These are phyloP conservation scores for Orthosia gothica DNA, from an alignment of 2,888 invertebrate species.

Conservation along the genomic window DNA sequence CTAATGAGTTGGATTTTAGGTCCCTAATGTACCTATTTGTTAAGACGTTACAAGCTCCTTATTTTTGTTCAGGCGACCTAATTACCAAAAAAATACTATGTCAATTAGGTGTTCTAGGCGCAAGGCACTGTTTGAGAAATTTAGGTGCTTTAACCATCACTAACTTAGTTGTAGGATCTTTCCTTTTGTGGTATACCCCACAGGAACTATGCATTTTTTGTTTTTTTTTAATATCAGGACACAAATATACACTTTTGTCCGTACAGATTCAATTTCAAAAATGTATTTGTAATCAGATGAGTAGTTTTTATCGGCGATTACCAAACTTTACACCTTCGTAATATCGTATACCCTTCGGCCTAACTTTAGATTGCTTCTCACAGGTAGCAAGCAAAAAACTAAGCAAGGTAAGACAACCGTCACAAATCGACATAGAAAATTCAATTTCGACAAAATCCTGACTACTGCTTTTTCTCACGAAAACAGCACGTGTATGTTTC, in stretches of 20 bases:
- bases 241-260: too few species aligned
- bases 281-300: too few species aligned
- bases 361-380: background rate
- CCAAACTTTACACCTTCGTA: background rate
- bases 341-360: background rate
- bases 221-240: too few species aligned
- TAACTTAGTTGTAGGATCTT: too few species aligned
- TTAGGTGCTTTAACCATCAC: background rate
- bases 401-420: background rate
- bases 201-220: too few species aligned
- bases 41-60: conserved; percentile 2
- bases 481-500: conserved; percentile 43
- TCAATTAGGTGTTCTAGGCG: too few species aligned
- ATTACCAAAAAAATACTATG: background rate
- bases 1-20: conserved; percentile 22
- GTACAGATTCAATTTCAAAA: too few species aligned
- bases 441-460: conserved; percentile 3
- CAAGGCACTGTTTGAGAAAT: background rate
- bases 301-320: too few species aligned
- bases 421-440: background rate
- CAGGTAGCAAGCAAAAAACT: background rate
- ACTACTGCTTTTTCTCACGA: background rate
- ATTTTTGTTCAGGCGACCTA: background rate
- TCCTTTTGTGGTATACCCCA: too few species aligned
- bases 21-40: background rate